Percentiles rank a stretch among this genome's conserved stretches.
These are phyloP conservation scores for Oscheius myriophilus DNA, from an alignment of 2,888 invertebrate species.

Conservation along the genomic window DNA sequence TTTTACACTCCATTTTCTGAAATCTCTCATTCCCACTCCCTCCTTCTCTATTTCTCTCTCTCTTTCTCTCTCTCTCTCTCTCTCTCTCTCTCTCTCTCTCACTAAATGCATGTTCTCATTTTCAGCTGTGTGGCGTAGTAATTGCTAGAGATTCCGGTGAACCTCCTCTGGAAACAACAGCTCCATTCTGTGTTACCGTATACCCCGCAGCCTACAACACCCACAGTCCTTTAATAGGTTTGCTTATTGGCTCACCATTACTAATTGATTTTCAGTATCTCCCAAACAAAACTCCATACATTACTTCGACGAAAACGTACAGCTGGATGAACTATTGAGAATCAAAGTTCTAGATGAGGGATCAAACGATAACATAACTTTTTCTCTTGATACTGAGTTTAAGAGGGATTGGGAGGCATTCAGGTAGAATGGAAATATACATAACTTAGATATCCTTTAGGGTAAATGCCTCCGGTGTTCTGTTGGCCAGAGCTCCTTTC, in stretches of 20 bases:
- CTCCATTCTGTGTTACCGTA: constrained; percentile 48
- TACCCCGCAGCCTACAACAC: constrained; percentile 49
- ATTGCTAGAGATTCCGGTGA: constrained; percentile 25
- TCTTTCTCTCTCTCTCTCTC: neutral
- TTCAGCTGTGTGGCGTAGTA: constrained; percentile 20
- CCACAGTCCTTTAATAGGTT: constrained; percentile 46
- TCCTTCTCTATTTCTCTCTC: neutral
- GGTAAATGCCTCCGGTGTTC: constrained; percentile 37
- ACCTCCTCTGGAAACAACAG: constrained; percentile 20
- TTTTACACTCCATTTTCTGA: neutral
- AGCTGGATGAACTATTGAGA: constrained; percentile 45
- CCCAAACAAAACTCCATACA: constrained; percentile 55
- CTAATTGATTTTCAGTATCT: constrained; percentile 28
- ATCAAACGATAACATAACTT: constrained; percentile 33
- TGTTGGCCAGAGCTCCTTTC: constrained; percentile 42
- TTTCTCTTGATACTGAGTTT: constrained; percentile 46
- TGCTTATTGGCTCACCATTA: neutral
- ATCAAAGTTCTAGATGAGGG: constrained; percentile 47
- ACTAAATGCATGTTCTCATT: neutral
- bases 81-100: neutral
- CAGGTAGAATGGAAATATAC: neutral
- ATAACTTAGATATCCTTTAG: constrained; percentile 14
- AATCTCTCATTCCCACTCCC: neutral
- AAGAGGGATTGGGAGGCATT: constrained; percentile 37
- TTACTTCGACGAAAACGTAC: constrained; percentile 53